Evolutionary conservation across 2,888 invertebrate genomes (phyloP), one percentile per base, ranked within the genome.

Genomic region (Cordilura impudica): DNA sequence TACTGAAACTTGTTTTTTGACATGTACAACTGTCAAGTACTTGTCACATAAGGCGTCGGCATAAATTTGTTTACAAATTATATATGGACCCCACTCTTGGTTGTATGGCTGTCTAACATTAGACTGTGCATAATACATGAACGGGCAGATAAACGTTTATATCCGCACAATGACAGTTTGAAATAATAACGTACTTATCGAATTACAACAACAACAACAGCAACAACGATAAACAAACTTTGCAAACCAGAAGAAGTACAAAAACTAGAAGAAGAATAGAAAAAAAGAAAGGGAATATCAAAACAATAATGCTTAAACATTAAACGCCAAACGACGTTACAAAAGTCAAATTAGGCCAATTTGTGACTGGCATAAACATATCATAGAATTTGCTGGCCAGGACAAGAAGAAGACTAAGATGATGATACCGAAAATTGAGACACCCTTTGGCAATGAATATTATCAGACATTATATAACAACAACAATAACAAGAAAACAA

Each of bases 301-400:
- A 29, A 69, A 31, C 54, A 78, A 78, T 72, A 82, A 82, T 75
- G 61, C 71, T 39, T 35, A 45, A 76, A 67, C 69, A 81, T 77
- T 78, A 70, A 73, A 74, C 49, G 45, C 67, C 69, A 69, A 75
- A 67, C 79, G 76, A 80, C 47, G 81, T 76, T 82, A 82, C 81
- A 83, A 83, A 83, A 83, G 83, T 83, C 83, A 83, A 83, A 83
- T 83, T 83, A 83, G 82, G 82, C 83, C 83, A 83, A 83, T 83
- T 83, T 83, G 82, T 83, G 75, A 79, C 63, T 75, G 79, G 79
- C 79, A 75, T 79, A 58, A 79, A 69, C 71, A 75, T 75, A 75
- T 74, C 74, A 45, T 16, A 39, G 54, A 75, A 60, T 23, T 39
- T 51, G 12, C 16, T 21, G 14, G 12, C 31, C 53, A 53, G 14